phyloP scores from a whole-genome alignment of 2,113 vertebrate genomes.

The Trochalopteron elliotii region DNA sequence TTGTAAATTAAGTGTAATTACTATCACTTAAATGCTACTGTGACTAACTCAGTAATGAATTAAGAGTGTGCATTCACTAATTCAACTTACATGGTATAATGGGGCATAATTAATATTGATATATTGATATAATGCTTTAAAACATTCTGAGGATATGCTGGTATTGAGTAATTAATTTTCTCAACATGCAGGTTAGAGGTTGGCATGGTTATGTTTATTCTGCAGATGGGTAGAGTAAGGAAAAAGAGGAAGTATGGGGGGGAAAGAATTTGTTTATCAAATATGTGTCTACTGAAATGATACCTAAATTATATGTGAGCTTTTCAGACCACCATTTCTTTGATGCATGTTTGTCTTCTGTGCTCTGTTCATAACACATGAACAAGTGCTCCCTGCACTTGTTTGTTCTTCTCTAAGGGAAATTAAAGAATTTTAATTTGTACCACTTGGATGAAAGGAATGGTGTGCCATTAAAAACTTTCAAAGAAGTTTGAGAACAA shows the following conservation, averaged over 20 bases:
- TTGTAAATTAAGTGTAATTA: not conserved
- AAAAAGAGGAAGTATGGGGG: not conserved
- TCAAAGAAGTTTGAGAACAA: not conserved
- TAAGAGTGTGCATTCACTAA: not conserved
- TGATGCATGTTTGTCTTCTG: not conserved
- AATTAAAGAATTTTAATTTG: not conserved
- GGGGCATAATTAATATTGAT: constrained; percentile 18
- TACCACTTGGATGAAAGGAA: not conserved
- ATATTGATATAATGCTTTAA: not conserved
- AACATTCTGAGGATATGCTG: not conserved
- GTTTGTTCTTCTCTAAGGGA: not conserved
- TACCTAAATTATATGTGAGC: not conserved
- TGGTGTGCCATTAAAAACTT: not conserved
- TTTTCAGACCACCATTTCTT: not conserved
- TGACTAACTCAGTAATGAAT: not conserved
- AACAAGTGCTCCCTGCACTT: not conserved
- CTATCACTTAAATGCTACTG: not conserved
- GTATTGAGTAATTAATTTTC: not conserved
- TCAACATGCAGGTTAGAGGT: not conserved
- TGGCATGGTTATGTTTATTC: not conserved
- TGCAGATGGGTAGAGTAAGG: not conserved
- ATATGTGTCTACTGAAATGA: not conserved
- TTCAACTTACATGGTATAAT: not conserved
- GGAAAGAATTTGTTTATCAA: not conserved
- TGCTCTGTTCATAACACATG: not conserved